Evolutionary conservation across 2,797 vertebrate genomes (phyloP).

Genomic region (Spinus olivaceus): DNA sequence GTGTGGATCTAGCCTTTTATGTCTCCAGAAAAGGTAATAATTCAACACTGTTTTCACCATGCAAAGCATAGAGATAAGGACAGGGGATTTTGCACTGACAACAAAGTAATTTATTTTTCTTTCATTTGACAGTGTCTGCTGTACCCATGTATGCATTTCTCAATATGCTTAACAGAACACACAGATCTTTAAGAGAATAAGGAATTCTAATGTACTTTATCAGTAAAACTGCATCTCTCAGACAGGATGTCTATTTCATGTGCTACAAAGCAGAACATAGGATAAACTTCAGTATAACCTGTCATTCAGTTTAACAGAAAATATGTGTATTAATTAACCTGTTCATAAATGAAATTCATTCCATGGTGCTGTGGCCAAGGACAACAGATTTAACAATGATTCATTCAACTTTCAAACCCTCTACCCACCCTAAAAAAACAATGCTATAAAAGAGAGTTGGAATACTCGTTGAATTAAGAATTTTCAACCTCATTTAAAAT

Average conservation of each 20-base stretch:
- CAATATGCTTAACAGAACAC: neutral
- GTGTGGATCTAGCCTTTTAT: neutral
- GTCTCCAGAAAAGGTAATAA: neutral
- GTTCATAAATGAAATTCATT: neutral
- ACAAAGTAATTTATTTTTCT: conserved; percentile 2
- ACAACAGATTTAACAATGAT: neutral
- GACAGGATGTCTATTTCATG: neutral
- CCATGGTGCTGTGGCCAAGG: neutral
- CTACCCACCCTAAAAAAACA: neutral
- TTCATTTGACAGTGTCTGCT: neutral
- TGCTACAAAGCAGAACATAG: neutral
- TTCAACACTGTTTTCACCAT: neutral
- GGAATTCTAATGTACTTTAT: neutral
- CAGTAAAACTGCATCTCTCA: conserved; percentile 3
- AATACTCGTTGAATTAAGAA: neutral
- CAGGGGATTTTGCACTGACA: neutral
- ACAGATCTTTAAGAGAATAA: neutral
- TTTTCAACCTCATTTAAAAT: neutral
- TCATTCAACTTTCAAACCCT: neutral
- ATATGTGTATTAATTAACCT: neutral
- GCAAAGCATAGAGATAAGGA: neutral
- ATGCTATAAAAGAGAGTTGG: neutral
- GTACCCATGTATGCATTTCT: neutral
- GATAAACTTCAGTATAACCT: neutral
- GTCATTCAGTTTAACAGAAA: neutral